Percentiles rank a stretch among this genome's conserved stretches.
Conservation (phyloP, 92 coral and sea anemone species). For the Hydrozoanthus gracilis region DNA sequence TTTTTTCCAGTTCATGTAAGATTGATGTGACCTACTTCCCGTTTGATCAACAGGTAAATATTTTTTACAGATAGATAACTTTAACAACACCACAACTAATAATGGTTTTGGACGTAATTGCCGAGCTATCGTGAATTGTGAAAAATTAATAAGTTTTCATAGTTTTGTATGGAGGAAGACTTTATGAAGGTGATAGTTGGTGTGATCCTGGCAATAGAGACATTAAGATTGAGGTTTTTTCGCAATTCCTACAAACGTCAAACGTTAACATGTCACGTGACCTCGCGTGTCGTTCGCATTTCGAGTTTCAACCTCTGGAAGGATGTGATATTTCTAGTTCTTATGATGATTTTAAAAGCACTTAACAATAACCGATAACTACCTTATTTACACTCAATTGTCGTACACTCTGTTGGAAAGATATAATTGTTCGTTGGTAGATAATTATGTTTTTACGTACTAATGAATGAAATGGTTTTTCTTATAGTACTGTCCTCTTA, state of each 20-base stretch:
- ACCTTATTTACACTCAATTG: too few relatives aligned
- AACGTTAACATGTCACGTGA: background rate
- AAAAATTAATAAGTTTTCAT: too few relatives aligned
- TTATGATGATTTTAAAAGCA: too few relatives aligned
- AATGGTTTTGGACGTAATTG: too few relatives aligned
- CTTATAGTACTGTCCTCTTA: slow-evolving; percentile 76
- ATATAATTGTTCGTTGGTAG: too few relatives aligned
- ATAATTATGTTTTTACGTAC: background rate
- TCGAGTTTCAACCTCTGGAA: background rate
- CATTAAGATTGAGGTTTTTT: background rate
- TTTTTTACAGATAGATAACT: background rate
- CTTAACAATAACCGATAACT: too few relatives aligned
- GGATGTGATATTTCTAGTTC: background rate
- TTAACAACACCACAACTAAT: too few relatives aligned
- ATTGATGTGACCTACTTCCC: slow-evolving; percentile 42
- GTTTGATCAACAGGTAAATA: slow-evolving; percentile 42
- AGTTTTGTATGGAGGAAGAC: too few relatives aligned
- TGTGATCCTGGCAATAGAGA: background rate
- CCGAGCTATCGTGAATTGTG: too few relatives aligned
- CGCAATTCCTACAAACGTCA: background rate
- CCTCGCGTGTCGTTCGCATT: background rate
- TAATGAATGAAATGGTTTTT: background rate
- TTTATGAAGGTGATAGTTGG: too few relatives aligned
- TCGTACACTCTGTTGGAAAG: too few relatives aligned
- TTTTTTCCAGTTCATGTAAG: slow-evolving; percentile 42